phyloP scores from a whole-genome alignment of 1,140 invertebrate species.

The Drosophila saltans region DNA sequence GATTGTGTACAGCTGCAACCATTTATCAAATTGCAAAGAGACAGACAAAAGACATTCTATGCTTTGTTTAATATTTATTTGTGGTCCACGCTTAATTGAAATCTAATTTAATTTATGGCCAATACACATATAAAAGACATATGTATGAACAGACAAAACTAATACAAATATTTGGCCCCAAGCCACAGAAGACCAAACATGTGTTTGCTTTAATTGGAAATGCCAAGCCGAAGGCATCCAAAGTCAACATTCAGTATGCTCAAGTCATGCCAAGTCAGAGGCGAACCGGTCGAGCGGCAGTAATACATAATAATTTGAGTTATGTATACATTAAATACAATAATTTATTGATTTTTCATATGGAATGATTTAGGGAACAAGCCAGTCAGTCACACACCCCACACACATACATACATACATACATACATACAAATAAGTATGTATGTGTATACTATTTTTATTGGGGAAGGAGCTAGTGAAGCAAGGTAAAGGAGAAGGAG shows the following conservation, averaged over 20 bases:
- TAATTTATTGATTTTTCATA: slow-evolving; percentile 77
- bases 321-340: slow-evolving; percentile 69
- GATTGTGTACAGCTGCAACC: slow-evolving; percentile 19
- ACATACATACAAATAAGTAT: slow-evolving; percentile 23
- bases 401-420: slow-evolving; percentile 32
- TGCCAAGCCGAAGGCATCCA: slow-evolving; percentile 36
- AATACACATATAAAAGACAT: slow-evolving; percentile 25
- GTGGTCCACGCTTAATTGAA: slow-evolving; percentile 61
- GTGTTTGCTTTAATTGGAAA: slow-evolving; percentile 67
- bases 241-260: slow-evolving; percentile 50
- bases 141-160: slow-evolving; percentile 5
- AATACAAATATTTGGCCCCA: slow-evolving; percentile 37
- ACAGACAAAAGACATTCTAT: slow-evolving; percentile 7
- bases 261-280: slow-evolving; percentile 28
- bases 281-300: slow-evolving; percentile 53
- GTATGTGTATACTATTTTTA: slow-evolving; percentile 12
- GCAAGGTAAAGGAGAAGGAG: background rate
- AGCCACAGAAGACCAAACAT: slow-evolving; percentile 13
- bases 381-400: slow-evolving; percentile 15
- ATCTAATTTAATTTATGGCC: slow-evolving; percentile 72
- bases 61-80: slow-evolving; percentile 48
- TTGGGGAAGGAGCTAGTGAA: background rate
- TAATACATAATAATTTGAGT: slow-evolving; percentile 70
- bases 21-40: slow-evolving; percentile 37
- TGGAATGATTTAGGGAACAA: slow-evolving; percentile 5